Conservation (phyloP, 2,888 invertebrate species). For the Choreutis nemorana region DNA sequence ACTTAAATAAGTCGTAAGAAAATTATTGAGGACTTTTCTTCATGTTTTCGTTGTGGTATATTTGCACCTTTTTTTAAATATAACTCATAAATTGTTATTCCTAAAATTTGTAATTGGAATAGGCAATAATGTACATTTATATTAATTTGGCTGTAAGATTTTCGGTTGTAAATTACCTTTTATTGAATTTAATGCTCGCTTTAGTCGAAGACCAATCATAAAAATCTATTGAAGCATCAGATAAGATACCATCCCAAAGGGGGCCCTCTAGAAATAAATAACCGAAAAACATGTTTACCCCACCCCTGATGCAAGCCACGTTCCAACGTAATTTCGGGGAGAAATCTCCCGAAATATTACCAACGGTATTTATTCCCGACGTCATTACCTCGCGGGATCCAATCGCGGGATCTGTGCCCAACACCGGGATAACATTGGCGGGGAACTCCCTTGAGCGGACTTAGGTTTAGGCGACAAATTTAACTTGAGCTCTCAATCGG, state of each 20-base stretch:
- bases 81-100: too few species aligned
- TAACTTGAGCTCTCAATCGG: slow-evolving; percentile 13
- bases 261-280: slow-evolving; percentile 2
- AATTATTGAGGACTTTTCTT: too few species aligned
- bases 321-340: slow-evolving; percentile 30
- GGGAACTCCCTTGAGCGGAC: slow-evolving; percentile 31
- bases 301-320: slow-evolving; percentile 16
- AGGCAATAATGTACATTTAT: too few species aligned
- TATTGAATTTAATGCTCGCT: too few species aligned
- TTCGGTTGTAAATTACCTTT: too few species aligned
- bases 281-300: slow-evolving; percentile 3
- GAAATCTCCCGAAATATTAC: slow-evolving; percentile 38
- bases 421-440: slow-evolving; percentile 35
- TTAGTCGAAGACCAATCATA: too few species aligned
- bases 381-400: slow-evolving; percentile 43
- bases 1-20: too few species aligned
- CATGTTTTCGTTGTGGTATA: too few species aligned
- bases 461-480: slow-evolving; percentile 26
- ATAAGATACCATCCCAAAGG: not conserved
- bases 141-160: too few species aligned
- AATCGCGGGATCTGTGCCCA: slow-evolving; percentile 29
- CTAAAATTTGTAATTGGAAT: too few species aligned
- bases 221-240: too few species aligned
- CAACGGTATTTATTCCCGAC: slow-evolving; percentile 43
- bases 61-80: too few species aligned